Evolutionary conservation across 1,140 invertebrate species (phyloP), one percentile per base, ranked within the genome.

Genomic region (Helicoverpa armigera): DNA sequence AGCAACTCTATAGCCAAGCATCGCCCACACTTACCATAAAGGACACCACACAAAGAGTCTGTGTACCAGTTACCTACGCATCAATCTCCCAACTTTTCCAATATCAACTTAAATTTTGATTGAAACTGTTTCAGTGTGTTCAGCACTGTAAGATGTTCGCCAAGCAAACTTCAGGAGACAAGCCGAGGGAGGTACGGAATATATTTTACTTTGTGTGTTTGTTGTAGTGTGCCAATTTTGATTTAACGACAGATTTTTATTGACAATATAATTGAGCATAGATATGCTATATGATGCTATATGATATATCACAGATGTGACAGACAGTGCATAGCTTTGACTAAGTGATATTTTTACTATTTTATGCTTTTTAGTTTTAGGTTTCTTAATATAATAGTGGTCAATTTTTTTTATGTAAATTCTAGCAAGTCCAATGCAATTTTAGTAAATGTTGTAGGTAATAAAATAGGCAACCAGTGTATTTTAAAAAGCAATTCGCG

Each of bases 81-180:
- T 70, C 67, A 70, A 53, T 69, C 65, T 50, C 67, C 16, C 2
- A 70, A 70, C 67, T 70, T 70, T 70, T 70, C 67, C 67, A 70
- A 70, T 70, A 70, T 70, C 67, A 70, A 53, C 67, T 70, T 70
- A 70, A 70, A 70, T 70, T 70, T 70, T 70, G 67, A 70, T 70
- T 70, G 67, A 70, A 70, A 53, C 48, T 53, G 67, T 70, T 70
- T 48, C 18, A 31, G 67, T 53, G 67, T 70, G 67, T 53, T 70
- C 50, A 53, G 50, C 35, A 29, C 48, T 7, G 3, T 70, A 70
- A 16, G 63, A 70, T 70, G 50, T 29, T 70, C 50, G 14, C 35
- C 9, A 11, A 51, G 48, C 23, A 35, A 67, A 69, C 48, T 69
- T 69, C 7, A 43, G 29, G 43, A 18, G 35, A 67, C 63, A 67